Evolutionary conservation across 1,140 invertebrate species (phyloP).

Genomic region (Panagrolaimus sp.): DNA sequence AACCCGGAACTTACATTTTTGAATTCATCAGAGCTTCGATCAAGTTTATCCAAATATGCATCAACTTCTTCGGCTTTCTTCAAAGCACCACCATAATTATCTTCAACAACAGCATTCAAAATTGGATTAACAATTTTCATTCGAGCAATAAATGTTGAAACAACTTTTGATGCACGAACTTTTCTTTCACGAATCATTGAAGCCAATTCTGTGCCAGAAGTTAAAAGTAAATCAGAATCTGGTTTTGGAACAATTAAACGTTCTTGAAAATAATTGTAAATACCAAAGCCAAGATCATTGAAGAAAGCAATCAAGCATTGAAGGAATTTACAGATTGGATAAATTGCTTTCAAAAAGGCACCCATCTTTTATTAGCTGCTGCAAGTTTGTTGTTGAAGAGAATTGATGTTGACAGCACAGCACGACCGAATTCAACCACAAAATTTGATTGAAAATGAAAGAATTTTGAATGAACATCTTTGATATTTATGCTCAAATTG

Average conservation of each 20-base stretch:
- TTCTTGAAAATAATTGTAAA: conserved; percentile 27
- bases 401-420: no score
- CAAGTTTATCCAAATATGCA: conserved; percentile 34
- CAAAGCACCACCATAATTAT: conserved; percentile 34
- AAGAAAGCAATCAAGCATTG: background rate
- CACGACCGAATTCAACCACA: no score
- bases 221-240: conserved; percentile 33
- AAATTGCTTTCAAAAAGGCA: no score
- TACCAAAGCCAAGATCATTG: conserved; percentile 25
- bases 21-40: conserved; percentile 37
- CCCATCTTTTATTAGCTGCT: no score
- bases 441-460: no score
- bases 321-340: no score
- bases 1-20: conserved; percentile 28
- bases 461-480: no score
- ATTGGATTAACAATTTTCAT: conserved; percentile 31
- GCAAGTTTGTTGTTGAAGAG: no score
- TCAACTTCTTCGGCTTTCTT: conserved; percentile 33
- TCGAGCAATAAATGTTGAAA: conserved; percentile 47
- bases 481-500: no score
- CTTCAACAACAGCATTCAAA: conserved; percentile 36
- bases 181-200: conserved; percentile 38
- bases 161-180: conserved; percentile 33
- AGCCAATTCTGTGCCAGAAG: conserved; percentile 44
- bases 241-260: conserved; percentile 25